These are phyloP conservation scores for Chloromyia formosa DNA, from an alignment of 2,888 invertebrate genomes.

Conservation along the genomic window DNA sequence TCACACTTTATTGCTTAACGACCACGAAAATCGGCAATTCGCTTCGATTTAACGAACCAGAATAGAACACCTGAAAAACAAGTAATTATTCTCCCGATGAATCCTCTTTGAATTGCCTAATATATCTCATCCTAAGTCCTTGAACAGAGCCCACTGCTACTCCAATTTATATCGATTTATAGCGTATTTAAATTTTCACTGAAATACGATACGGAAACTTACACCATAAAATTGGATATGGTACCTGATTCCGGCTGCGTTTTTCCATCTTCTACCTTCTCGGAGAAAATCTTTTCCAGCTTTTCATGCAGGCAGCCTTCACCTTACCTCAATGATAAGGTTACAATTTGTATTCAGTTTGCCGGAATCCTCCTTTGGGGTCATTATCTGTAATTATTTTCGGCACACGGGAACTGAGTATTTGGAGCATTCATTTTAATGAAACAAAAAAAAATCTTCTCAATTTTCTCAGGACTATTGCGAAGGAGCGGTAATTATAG, in stretches of 20 bases:
- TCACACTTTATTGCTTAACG: no score
- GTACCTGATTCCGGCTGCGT: background rate
- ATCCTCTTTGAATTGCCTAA: background rate
- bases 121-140: background rate
- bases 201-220: background rate
- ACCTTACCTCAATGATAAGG: conserved; percentile 15
- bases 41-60: background rate
- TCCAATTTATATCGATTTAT: conserved; percentile 25
- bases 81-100: background rate
- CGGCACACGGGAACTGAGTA: background rate
- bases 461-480: background rate
- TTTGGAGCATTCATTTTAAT: no score
- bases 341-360: conserved; percentile 25
- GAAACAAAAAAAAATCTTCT: background rate
- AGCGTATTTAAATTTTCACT: background rate
- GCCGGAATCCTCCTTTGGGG: background rate
- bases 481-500: conserved; percentile 22
- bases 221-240: background rate
- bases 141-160: background rate
- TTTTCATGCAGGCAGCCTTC: background rate
- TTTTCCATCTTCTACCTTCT: background rate
- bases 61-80: background rate
- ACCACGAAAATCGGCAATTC: background rate
- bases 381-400: conserved; percentile 32
- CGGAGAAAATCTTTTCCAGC: background rate